Evolutionary conservation across 2,888 invertebrate species (phyloP).

Genomic region (Pycnomerus fuliginosus): DNA sequence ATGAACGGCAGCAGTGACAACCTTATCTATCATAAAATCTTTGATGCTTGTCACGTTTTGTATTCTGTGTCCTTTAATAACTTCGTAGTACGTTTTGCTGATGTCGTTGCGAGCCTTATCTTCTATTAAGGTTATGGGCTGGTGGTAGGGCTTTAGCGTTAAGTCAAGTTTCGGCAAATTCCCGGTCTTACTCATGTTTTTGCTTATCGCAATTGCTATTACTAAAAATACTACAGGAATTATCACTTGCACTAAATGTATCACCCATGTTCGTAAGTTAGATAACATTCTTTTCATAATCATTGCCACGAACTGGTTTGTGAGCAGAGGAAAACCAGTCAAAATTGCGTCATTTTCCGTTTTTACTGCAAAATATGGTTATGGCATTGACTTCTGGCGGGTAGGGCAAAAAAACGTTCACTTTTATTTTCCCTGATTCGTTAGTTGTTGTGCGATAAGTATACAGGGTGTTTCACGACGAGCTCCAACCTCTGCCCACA

Average conservation of each 20-base stretch:
- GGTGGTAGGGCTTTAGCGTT: slow-evolving; percentile 53
- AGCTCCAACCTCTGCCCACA: too few relatives aligned
- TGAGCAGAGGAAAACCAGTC: slow-evolving; percentile 33
- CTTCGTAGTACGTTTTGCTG: slow-evolving; percentile 29
- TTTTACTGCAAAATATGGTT: too few relatives aligned
- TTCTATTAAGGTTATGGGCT: slow-evolving; percentile 46
- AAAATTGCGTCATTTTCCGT: too few relatives aligned
- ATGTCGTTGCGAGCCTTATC: slow-evolving; percentile 29
- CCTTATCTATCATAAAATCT: too few relatives aligned
- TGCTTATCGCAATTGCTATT: slow-evolving; percentile 63
- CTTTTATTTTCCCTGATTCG: too few relatives aligned
- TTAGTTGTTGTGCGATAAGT: too few relatives aligned
- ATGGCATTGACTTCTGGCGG: too few relatives aligned
- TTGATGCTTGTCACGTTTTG: slow-evolving; percentile 35
- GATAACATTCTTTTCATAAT: slow-evolving; percentile 47
- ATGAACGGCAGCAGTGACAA: too few relatives aligned
- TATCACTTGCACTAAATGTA: slow-evolving; percentile 65
- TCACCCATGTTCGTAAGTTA: slow-evolving; percentile 65
- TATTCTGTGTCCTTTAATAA: slow-evolving; percentile 37
- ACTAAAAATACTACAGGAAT: slow-evolving; percentile 68
- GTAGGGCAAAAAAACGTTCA: too few relatives aligned
- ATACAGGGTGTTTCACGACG: too few relatives aligned
- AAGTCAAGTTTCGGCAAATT: slow-evolving; percentile 59
- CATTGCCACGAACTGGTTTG: slow-evolving; percentile 50
- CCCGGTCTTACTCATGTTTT: slow-evolving; percentile 52